phyloP scores from a whole-genome alignment of 2,113 vertebrate species.

The Accipiter virgatus region DNA sequence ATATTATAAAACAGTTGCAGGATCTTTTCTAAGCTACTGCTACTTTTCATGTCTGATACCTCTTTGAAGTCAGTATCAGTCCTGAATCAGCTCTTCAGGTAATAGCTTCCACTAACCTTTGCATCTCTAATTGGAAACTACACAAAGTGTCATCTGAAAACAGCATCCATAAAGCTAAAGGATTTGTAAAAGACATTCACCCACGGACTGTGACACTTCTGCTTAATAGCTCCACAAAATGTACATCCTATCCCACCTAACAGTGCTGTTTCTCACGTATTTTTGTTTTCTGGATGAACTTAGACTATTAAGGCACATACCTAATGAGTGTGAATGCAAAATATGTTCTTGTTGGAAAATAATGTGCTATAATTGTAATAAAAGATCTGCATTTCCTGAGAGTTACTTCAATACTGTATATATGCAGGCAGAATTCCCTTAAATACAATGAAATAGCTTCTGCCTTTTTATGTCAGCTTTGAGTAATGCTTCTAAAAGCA shows the following conservation, averaged over 20 bases:
- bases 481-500: not conserved
- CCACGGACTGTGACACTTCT: not conserved
- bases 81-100: not conserved
- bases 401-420: not conserved
- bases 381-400: not conserved
- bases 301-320: not conserved
- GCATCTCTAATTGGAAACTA: not conserved
- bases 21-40: not conserved
- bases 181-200: not conserved
- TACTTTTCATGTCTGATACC: not conserved
- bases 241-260: not conserved
- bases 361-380: not conserved
- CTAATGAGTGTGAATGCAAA: not conserved
- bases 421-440: not conserved
- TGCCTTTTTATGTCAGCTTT: not conserved
- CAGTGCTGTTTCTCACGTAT: not conserved
- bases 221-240: not conserved
- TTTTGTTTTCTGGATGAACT: not conserved
- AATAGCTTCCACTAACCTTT: not conserved
- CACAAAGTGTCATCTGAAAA: not conserved
- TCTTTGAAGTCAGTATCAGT: not conserved
- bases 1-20: not conserved
- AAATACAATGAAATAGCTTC: not conserved
- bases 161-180: not conserved
- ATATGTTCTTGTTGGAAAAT: not conserved